Conservation (phyloP, 2,797 vertebrate genomes). For the Gouania willdenowi region DNA sequence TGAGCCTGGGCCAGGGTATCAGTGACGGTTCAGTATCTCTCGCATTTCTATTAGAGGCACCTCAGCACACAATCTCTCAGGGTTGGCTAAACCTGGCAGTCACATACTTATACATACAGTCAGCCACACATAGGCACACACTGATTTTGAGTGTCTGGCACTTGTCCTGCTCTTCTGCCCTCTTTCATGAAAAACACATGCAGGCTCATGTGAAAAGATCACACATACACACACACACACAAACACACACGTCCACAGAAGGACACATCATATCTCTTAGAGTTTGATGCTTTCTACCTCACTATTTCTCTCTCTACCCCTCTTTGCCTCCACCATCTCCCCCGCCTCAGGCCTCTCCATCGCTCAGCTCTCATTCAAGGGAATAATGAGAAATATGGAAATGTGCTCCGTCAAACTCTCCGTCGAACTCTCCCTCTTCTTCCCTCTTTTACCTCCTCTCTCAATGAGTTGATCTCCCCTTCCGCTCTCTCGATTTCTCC, state of each 20-base stretch:
- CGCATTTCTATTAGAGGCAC: constrained; percentile 66
- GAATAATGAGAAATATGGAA: constrained; percentile 78
- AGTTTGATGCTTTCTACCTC: constrained; percentile 43
- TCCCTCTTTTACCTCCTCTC: neutral
- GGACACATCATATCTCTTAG: constrained; percentile 54
- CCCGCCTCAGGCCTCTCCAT: constrained; percentile 36
- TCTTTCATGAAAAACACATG: constrained; percentile 40
- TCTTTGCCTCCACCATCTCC: constrained; percentile 10
- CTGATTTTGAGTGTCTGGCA: constrained; percentile 34
- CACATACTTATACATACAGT: constrained; percentile 56
- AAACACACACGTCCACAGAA: constrained; percentile 51
- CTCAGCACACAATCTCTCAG: constrained; percentile 70
- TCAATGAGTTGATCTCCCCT: constrained; percentile 63
- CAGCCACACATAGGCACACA: constrained; percentile 12
- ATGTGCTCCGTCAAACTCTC: constrained; percentile 64
- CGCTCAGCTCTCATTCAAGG: constrained; percentile 61
- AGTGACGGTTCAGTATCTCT: constrained; percentile 72
- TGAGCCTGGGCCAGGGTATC: constrained; percentile 56
- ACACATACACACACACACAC: constrained; percentile 28
- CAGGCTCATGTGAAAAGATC: constrained; percentile 22
- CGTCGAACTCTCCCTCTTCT: constrained; percentile 56
- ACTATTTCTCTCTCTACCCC: constrained; percentile 1
- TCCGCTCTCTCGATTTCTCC: constrained; percentile 72
- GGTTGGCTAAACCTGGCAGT: constrained; percentile 60
- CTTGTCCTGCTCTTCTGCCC: constrained; percentile 50